Evolutionary conservation across 2,797 vertebrate genomes (phyloP).

Genomic region (Gymnoscopelus microlampas): DNA sequence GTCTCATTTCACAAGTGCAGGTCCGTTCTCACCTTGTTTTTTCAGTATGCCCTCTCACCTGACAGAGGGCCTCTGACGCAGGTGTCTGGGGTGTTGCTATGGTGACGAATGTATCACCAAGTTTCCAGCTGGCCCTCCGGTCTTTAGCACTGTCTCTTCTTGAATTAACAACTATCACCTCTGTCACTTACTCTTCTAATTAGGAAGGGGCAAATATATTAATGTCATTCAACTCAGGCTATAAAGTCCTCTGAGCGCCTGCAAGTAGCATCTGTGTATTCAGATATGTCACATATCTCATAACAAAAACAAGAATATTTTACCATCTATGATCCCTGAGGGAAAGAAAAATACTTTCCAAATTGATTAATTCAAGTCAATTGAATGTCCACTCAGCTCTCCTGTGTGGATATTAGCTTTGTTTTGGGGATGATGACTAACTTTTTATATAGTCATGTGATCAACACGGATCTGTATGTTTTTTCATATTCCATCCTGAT

Average conservation of each 20-base stretch:
- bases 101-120: constrained; percentile 39
- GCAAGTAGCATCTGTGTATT: constrained; percentile 24
- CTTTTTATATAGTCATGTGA: too few relatives aligned
- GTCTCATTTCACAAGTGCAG: constrained; percentile 60
- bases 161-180: constrained; percentile 49
- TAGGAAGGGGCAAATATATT: constrained; percentile 49
- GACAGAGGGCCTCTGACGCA: constrained; percentile 15
- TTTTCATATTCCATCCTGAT: too few relatives aligned
- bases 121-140: constrained; percentile 52
- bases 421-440: too few relatives aligned
- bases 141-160: constrained; percentile 52
- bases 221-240: constrained; percentile 35
- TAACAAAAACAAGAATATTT: constrained; percentile 25
- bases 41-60: constrained; percentile 30
- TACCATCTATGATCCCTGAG: constrained; percentile 14
- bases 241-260: constrained; percentile 7
- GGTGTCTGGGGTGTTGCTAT: constrained; percentile 27
- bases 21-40: constrained; percentile 65
- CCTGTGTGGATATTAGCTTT: too few relatives aligned
- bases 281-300: constrained; percentile 25
- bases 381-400: not conserved
- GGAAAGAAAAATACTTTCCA: constrained; percentile 15
- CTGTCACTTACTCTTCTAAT: constrained; percentile 56
- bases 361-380: not conserved
- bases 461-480: too few relatives aligned